Percentiles rank a stretch among this genome's conserved stretches.
phyloP scores from a whole-genome alignment of 2,888 invertebrate species.

The Euproctis similis region DNA sequence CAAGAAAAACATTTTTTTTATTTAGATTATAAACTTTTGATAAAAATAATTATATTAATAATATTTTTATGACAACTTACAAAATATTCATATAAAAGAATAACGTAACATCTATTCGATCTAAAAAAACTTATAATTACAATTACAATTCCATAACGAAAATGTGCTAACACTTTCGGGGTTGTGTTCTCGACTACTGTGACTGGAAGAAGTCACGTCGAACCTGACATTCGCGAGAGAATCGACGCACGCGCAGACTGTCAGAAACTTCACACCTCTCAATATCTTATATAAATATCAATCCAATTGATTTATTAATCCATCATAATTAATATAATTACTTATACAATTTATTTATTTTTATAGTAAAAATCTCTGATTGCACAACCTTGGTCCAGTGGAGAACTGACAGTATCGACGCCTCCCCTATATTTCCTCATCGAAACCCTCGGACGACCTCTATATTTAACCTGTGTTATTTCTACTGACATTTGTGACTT shows the following conservation, averaged over 20 bases:
- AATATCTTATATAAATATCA: slow-evolving; percentile 22
- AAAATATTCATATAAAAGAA: slow-evolving; percentile 74
- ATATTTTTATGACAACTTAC: slow-evolving; percentile 76
- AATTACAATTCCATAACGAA: slow-evolving; percentile 66
- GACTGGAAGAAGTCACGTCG: slow-evolving; percentile 54
- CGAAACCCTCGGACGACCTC: slow-evolving; percentile 36
- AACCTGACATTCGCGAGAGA: slow-evolving; percentile 29
- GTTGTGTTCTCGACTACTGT: slow-evolving; percentile 69
- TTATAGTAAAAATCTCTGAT: slow-evolving; percentile 37
- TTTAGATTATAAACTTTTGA: slow-evolving; percentile 78
- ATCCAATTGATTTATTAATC: slow-evolving; percentile 22
- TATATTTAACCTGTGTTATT: slow-evolving; percentile 63
- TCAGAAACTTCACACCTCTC: slow-evolving; percentile 3
- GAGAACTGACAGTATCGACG: slow-evolving; percentile 9
- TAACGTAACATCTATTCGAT: slow-evolving; percentile 75
- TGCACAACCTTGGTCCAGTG: slow-evolving; percentile 44
- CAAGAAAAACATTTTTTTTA: slow-evolving; percentile 77
- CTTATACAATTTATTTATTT: slow-evolving; percentile 29
- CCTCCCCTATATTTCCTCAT: slow-evolving; percentile 24
- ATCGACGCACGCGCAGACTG: slow-evolving; percentile 18
- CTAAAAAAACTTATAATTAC: slow-evolving; percentile 67
- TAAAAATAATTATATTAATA: slow-evolving; percentile 77
- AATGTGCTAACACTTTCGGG: slow-evolving; percentile 72
- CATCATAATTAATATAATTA: slow-evolving; percentile 20
- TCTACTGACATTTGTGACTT: slow-evolving; percentile 75